phyloP scores from a whole-genome alignment of 1,140 invertebrate species.

The Apis cerana region DNA sequence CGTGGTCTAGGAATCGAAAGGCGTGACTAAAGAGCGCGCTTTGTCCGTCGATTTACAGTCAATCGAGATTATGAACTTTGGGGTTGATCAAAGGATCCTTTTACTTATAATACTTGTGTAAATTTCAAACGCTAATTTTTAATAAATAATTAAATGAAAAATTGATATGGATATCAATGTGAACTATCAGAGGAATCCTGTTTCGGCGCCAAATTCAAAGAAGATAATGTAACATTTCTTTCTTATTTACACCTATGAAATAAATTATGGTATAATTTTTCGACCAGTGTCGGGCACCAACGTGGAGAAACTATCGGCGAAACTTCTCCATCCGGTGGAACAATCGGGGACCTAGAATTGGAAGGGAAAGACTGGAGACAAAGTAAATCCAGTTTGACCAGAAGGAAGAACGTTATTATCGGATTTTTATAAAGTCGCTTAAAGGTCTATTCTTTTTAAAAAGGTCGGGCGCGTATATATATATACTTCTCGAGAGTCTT shows the following conservation, averaged over 20 bases:
- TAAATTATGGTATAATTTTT: slow-evolving; percentile 37
- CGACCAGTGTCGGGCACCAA: neutral
- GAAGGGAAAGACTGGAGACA: neutral
- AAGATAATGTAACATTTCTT: too few relatives aligned
- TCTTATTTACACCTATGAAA: too few relatives aligned
- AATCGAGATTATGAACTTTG: slow-evolving; percentile 17
- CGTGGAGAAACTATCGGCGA: slow-evolving; percentile 45
- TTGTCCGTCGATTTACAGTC: slow-evolving; percentile 2
- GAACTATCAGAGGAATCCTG: too few relatives aligned
- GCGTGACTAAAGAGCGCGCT: neutral
- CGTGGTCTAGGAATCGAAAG: slow-evolving; percentile 15
- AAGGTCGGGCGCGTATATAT: slow-evolving; percentile 54
- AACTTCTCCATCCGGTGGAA: neutral
- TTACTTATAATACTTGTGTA: too few relatives aligned
- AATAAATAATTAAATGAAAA: too few relatives aligned
- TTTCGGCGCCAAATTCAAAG: too few relatives aligned
- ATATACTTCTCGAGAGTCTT: slow-evolving; percentile 6
- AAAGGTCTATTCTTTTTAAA: slow-evolving; percentile 52
- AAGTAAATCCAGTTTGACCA: slow-evolving; percentile 34
- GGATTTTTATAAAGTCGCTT: slow-evolving; percentile 68
- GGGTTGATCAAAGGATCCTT: neutral
- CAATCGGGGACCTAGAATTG: neutral
- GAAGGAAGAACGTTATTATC: slow-evolving; percentile 56
- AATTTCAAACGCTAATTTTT: too few relatives aligned
- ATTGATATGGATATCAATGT: too few relatives aligned